Evolutionary conservation across 1,140 invertebrate genomes (phyloP), one percentile per base, ranked within the genome.

Genomic region (Ectropis grisescens): DNA sequence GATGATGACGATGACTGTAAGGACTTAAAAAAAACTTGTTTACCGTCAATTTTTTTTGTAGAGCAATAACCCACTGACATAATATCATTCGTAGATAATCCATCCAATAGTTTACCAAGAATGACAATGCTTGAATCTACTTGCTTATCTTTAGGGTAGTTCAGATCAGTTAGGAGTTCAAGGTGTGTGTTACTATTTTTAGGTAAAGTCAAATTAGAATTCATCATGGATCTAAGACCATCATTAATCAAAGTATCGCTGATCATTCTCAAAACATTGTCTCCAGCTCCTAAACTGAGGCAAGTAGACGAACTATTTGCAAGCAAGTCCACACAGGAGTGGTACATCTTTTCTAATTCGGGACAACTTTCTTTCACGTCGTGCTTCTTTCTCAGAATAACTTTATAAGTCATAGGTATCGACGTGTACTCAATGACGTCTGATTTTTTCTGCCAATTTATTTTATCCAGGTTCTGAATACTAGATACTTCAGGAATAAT

Each of bases 241-340:
- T n/a, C n/a, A n/a, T n/a, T n/a, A n/a, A 71, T 35, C 13, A 41
- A 41, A 29, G 58, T 62, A 25, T 78, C 67, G 38, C 72, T 74
- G 19, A 58, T 29, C 15, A 54, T 44, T 48, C 41, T 64, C 27
- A 23, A 29, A 12, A 75, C 24, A n/a, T n/a, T n/a, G 37, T 67
- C 53, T 15, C 57, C 52, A 13, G 47, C 43, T 14, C 29, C 52
- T 29, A 56, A 24, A 11, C 47, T 28, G 11, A 47, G n/a, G n/a
- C n/a, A 11, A 27, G 40, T 41, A 12, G 45, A 37, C 9, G 51
- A 15, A 9, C 65, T 49, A 13, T 47, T 29, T 22, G 53, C 31
- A 19, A 50, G 29, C 7, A 79, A 47, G 53, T 75, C 74, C 11
- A 79, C 52, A 33, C 74, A 79, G 1, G 74, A 79, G 35, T 79